Base-by-base conservation (phyloP, 2,113 vertebrate genomes). In the Tiliqua scincoides region DNA sequence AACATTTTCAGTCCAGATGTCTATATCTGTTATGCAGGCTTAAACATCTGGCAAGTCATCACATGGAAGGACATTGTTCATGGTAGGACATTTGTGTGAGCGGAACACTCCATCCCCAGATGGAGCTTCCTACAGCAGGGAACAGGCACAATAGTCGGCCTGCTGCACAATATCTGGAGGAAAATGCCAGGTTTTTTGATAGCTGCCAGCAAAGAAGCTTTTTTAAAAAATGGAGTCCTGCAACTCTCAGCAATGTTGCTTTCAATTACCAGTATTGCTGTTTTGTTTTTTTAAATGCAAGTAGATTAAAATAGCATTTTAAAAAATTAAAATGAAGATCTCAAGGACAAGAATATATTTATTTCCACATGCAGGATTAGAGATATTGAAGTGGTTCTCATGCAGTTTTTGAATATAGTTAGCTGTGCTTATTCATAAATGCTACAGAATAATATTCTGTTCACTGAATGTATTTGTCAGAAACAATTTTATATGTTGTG, bases 231-330 rank as follows among this genome's bases (percentile, higher is more conserved):
- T 15, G 17, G 10, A 0, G 30, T 71, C 76, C 57, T 85, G 48
- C 75, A 40, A 8, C 0, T 65, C 3, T 70, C 30, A 4, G 57
- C 4, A 40, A 9, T 23, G 6, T 68, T 5, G 27, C 18, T 68
- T 27, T 70, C 35, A 84, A 80, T 74, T 86, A 91, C 25, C 3
- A 2, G 35, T 52, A n/a, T 88, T 90, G 10, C 54, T 15, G 17
- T 17, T n/a, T 57, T 15, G 54, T 25, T 15, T 30, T 6, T 76
- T 63, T 67, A 30, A 67, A 7, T 59, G 0, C 40, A 83, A 32
- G 30, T 85, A 52, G 84, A 1, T 11, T 87, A 21, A 90, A 92
- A 12, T 1, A 40, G 20, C 14, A 61, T 63, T n/a, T n/a, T 48
- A 48, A 48, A 48, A 37, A 86, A 63, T 25, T 27, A 6, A 25